These are phyloP conservation scores for Panorpa germanica DNA, from an alignment of 2,888 invertebrate species.

Conservation along the genomic window DNA sequence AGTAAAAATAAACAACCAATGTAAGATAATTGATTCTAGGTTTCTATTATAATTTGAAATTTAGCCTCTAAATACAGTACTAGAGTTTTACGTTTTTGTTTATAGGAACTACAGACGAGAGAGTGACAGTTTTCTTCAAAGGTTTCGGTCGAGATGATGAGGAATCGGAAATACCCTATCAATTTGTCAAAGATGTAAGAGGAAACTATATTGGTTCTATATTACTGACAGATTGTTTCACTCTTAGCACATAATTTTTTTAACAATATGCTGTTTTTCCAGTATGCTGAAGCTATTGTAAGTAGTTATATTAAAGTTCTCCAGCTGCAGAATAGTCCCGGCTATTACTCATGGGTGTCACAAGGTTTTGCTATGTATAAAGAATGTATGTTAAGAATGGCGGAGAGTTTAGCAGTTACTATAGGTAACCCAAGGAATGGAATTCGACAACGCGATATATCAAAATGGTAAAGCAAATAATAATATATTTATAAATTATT, in stretches of 20 bases:
- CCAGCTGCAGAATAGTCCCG: constrained; percentile 31
- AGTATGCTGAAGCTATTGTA: constrained; percentile 59
- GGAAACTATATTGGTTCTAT: too few species aligned
- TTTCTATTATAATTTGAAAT: constrained; percentile 1
- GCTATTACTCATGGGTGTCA: constrained; percentile 36
- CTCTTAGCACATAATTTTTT: neutral
- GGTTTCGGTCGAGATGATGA: constrained; percentile 34
- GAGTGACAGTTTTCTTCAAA: constrained; percentile 33
- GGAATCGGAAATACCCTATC: constrained; percentile 33
- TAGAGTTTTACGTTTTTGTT: constrained; percentile 7
- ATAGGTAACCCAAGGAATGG: constrained; percentile 24
- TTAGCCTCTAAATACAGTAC: neutral
- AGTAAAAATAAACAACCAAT: neutral
- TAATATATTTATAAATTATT: too few species aligned
- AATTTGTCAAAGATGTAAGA: constrained; percentile 38
- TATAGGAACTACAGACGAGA: constrained; percentile 39
- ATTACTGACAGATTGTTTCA: neutral
- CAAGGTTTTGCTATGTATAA: constrained; percentile 35
- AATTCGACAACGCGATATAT: constrained; percentile 22
- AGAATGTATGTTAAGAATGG: constrained; percentile 33
- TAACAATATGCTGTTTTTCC: constrained; percentile 18
- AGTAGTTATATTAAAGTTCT: constrained; percentile 54
- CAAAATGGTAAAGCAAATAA: too few species aligned
- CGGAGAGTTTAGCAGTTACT: constrained; percentile 35
- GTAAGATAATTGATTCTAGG: neutral